phyloP scores from a whole-genome alignment of 1,140 invertebrate genomes.

The Ceratosolen solmsi region DNA sequence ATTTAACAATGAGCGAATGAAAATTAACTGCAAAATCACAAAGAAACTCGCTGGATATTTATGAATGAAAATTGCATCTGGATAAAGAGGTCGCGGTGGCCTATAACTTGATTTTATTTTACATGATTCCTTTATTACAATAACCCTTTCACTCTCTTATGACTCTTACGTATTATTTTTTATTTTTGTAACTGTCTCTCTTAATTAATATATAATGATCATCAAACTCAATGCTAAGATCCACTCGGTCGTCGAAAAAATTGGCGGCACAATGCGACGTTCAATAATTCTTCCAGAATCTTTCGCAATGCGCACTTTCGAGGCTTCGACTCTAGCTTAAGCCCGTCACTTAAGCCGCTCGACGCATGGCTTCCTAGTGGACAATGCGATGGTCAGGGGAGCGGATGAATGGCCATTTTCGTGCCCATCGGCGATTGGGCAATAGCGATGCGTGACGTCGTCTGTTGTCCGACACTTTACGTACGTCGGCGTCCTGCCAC shows the following conservation, averaged over 20 bases:
- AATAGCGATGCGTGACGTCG: background rate
- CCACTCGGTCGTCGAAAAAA: no score
- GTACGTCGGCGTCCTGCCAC: slow-evolving; percentile 41
- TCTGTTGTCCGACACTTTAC: slow-evolving; percentile 28
- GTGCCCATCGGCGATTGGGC: background rate
- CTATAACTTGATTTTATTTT: slow-evolving; percentile 5
- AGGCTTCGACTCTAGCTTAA: no score
- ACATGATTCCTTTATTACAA: background rate
- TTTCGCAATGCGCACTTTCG: no score
- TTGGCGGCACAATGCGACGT: background rate
- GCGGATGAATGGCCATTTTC: background rate
- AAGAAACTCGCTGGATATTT: background rate
- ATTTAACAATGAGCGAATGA: background rate
- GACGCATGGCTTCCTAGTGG: no score
- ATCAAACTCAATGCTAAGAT: background rate
- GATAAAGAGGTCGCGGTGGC: background rate
- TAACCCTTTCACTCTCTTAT: background rate
- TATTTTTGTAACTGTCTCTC: background rate
- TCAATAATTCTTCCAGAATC: background rate
- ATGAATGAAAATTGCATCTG: background rate
- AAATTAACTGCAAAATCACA: background rate
- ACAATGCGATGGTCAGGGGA: background rate
- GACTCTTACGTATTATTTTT: background rate
- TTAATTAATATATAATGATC: background rate
- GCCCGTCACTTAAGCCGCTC: no score